Conservation (phyloP, 2,797 vertebrate species). For the Sebastes trivittatus region DNA sequence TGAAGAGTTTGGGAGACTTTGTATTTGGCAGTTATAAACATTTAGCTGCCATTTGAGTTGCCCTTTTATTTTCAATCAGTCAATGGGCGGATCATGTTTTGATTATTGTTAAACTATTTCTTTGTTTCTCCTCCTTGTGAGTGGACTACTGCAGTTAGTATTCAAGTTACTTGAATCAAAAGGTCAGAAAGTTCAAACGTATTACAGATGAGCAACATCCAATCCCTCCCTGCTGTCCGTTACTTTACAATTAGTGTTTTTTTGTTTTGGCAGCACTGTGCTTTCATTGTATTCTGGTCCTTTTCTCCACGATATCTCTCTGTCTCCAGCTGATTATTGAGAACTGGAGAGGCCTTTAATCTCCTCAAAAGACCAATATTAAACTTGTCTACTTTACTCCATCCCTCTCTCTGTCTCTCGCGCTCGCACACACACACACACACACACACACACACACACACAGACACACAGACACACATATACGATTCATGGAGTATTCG, state of each 20-base stretch:
- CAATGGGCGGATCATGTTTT: background rate
- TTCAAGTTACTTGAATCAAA: background rate
- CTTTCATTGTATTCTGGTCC: slow-evolving; percentile 15
- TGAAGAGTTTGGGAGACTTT: slow-evolving; percentile 10
- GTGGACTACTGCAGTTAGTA: background rate
- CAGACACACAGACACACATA: background rate
- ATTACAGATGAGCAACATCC: background rate
- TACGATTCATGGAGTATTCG: slow-evolving; percentile 5
- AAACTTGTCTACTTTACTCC: slow-evolving; percentile 37
- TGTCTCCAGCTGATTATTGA: slow-evolving; percentile 38
- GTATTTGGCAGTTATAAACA: background rate
- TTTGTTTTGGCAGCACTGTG: background rate
- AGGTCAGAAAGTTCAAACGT: background rate
- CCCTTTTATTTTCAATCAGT: slow-evolving; percentile 13
- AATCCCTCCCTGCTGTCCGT: background rate
- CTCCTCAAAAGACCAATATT: slow-evolving; percentile 54
- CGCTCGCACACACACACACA: background rate
- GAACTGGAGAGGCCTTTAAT: slow-evolving; percentile 57
- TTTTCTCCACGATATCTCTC: slow-evolving; percentile 17
- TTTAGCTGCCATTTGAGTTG: background rate
- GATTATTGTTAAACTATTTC: background rate
- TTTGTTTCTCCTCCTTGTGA: background rate
- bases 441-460: background rate
- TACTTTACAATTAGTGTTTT: background rate
- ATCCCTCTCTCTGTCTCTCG: slow-evolving; percentile 14